Evolutionary conservation across 2,888 invertebrate genomes (phyloP), one percentile per base, ranked within the genome.

Genomic region (Agonopterix heracliana): DNA sequence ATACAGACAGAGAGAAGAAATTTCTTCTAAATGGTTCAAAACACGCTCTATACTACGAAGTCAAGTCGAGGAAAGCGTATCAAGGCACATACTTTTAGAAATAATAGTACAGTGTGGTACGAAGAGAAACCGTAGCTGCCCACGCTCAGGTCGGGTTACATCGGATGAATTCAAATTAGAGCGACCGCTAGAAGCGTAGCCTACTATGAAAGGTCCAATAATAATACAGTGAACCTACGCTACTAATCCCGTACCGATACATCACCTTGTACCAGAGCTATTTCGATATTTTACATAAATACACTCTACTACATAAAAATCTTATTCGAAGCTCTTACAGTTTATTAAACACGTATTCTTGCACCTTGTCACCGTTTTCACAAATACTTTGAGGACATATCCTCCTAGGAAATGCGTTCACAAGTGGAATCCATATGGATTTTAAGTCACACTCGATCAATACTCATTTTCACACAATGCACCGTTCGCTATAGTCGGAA

Each of bases 51-150:
- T 78, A 73, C 85, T 87, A 86, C 79, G 71, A 38, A 78, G 77
- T 81, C 79, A 74, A 82, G 78, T 84, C 79, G 78, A 85, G 84
- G 76, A 86, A 87, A 88, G 87, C 87, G 75, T 85, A 79, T 76
- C 87, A 88, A 88, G 88, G 88, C 88, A 88, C 88, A 87, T 87
- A 86, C 83, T 86, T 87, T 86, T 87, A 87, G 85, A 87, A 88
- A 85, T 64, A 80, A 84, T 79, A 84, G 78, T 78, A 71, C 66
- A 75, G 73, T 78, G 76, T 78, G 76, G 77, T 74, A 72, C 75
- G 72, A 70, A 69, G 68, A 74, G 62, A 62, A 73, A 75, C 59
- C 53, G 63, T 64, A 68, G 68, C 26, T 62, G 70, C 64, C 78
- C 79, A 74, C 75, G 54, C 60, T 53, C 61, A 65, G 71, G 72